Base-by-base conservation (phyloP, 2,113 vertebrate genomes). In the Zosterops hypoxanthus region DNA sequence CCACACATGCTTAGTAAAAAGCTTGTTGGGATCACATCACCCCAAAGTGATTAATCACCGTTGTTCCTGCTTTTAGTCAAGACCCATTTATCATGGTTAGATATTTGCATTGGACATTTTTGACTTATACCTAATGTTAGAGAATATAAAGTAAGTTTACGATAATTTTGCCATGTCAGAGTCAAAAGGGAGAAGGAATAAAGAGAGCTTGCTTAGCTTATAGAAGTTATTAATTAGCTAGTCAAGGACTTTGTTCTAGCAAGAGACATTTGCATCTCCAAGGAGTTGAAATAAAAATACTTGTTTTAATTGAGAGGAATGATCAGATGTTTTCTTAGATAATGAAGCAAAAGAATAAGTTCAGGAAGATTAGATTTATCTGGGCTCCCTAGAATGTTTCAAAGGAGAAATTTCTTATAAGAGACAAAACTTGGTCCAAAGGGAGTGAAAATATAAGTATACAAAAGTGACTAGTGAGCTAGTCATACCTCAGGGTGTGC, bases 241-340 rank as follows among this genome's bases (percentile, higher is more conserved):
- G 75, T 92, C 47, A 83, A 93, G 86, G 90, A 83, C 76, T 93
- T 88, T 63, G 55, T 46, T 92, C 29, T 83, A 88, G 71, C 52
- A 90, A 86, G 60, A 93, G 64, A 66, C 19, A 92, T 88, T 80
- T 95, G 63, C 76, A 92, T 88, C 82, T 94, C 68, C 56, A 93
- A 95, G 65, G 56, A 94, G 39, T 46, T 83, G 56, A 95, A 86
- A 72, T 80, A 94, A 93, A 94, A 93, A 39, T 63, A 68, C 73
- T 89, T 90, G 31, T 83, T 93, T 93, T 95, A 93, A 95, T 93
- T 93, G 80, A 88, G 76, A 94, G 90, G 59, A 92, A 92, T 71
- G 68, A 88, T 95, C 76, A 93, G 69, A 90, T 90, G 60, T 7
- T 83, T 68, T 94, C 56, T 93, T 69, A 22, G 28, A 90, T 88